Conservation (phyloP, 2,113 vertebrate species). For the Heloderma charlesbogerti region DNA sequence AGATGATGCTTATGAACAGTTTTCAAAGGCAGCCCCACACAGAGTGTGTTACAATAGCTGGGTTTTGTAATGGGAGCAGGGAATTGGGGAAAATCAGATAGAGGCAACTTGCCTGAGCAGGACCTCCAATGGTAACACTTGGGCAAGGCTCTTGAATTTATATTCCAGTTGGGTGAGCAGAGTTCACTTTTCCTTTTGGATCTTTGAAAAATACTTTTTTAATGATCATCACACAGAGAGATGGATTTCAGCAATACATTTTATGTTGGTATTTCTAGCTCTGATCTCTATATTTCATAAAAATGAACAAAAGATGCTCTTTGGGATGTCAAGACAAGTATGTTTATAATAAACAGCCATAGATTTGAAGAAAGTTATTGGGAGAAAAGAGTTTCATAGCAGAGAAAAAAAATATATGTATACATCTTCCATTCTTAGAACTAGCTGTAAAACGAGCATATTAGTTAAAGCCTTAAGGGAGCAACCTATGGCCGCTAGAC, state of each 20-base stretch:
- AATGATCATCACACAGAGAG: slow-evolving; percentile 10
- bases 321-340: slow-evolving; percentile 32
- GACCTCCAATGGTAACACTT: background rate
- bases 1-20: too few species aligned
- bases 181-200: slow-evolving; percentile 31
- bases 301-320: slow-evolving; percentile 29
- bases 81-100: background rate
- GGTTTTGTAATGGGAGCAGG: background rate
- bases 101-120: background rate
- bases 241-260: slow-evolving; percentile 21
- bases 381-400: slow-evolving; percentile 35
- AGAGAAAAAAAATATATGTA: background rate
- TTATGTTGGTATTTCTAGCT: slow-evolving; percentile 28
- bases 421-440: slow-evolving; percentile 25
- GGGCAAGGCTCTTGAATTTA: background rate
- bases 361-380: slow-evolving; percentile 23
- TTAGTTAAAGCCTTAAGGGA: background rate
- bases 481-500: too few species aligned
- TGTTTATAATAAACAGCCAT: background rate
- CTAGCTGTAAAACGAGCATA: background rate
- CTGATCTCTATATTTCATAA: slow-evolving; percentile 36
- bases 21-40: too few species aligned
- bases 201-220: slow-evolving; percentile 29
- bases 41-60: too few species aligned
- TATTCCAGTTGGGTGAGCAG: background rate